Evolutionary conservation across 2,888 invertebrate species (phyloP), one percentile per base, ranked within the genome.

Genomic region (Brachylomia viminalis): DNA sequence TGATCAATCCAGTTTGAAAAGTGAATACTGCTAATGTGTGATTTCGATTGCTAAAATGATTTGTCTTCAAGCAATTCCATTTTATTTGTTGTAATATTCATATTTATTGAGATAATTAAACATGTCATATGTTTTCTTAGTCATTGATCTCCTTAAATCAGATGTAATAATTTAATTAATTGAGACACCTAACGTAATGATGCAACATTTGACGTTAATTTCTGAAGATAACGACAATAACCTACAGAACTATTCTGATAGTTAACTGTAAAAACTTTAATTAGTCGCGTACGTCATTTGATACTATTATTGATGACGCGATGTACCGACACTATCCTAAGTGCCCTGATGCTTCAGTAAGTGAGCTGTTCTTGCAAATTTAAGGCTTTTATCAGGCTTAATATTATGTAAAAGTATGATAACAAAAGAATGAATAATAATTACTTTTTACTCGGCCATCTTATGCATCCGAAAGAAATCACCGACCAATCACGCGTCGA

Each of bases 171-270:
- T 58, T 61, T 13, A 7, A 52, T 58, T 65, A 56, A 61, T 86
- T 49, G 52, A 65, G 54, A 52, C 73, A 74, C 68, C 65, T 68
- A 84, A 66, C 23, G 2, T 49, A 74, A 76, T 85, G 87, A 87
- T 81, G 85, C 87, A 85, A 84, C 20, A 74, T 68, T 76, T 65
- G 65, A 73, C 61, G 54, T 68, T 33, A 49, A 74, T 79, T 85
- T 78, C 77, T 71, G 11, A 4, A 61, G 83, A 83, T 83, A 83
- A 83, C 70, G 72, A 59, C 52, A 73, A 81, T 79, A 79, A 84
- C 74, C 47, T 72, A 75, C 70, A 58, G 45, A 69, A 33, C 47
- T 66, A 79, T 65, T 58, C 42, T 52, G 71, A 65, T 86, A 74
- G 69, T 76, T 73, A 56, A 70, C 56, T 58, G 58, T 58, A 56